These are phyloP conservation scores for Ectropis grisescens DNA, from an alignment of 1,140 invertebrate genomes.

Conservation along the genomic window DNA sequence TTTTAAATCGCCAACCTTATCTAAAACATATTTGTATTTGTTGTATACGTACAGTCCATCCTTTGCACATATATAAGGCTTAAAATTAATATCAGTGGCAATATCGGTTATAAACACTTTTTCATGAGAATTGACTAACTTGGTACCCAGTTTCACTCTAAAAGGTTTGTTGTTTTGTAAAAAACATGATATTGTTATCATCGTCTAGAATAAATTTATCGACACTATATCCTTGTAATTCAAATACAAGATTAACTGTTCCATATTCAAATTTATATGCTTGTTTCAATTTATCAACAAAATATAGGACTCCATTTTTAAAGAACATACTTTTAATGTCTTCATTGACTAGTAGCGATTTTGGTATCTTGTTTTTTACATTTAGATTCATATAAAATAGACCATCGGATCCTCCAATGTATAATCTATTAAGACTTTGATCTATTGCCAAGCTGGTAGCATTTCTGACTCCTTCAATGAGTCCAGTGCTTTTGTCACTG, in stretches of 20 bases:
- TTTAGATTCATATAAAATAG: constrained; percentile 30
- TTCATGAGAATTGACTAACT: constrained; percentile 36
- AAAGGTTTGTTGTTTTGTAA: constrained; percentile 30
- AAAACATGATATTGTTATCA: constrained; percentile 47
- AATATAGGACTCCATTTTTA: constrained; percentile 39
- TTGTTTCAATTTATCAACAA: constrained; percentile 24
- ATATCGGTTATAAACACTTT: constrained; percentile 20
- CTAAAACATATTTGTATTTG: constrained; percentile 48
- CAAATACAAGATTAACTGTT: constrained; percentile 16
- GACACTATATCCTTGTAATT: constrained; percentile 22
- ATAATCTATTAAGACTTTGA: constrained; percentile 30
- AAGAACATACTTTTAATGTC: constrained; percentile 31
- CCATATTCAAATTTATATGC: constrained; percentile 41
- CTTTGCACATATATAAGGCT: constrained; percentile 27
- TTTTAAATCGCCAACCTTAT: constrained; percentile 36
- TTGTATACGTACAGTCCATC: constrained; percentile 45
- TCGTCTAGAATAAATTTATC: constrained; percentile 42
- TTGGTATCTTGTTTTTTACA: constrained; percentile 25
- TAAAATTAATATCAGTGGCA: constrained; percentile 32
- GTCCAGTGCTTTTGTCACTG: constrained; percentile 18
- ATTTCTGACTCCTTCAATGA: constrained; percentile 37
- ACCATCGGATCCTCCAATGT: constrained; percentile 41
- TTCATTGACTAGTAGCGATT: constrained; percentile 34
- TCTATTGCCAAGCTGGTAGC: constrained; percentile 40
- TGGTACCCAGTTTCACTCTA: constrained; percentile 38